phyloP scores from a whole-genome alignment of 2,888 invertebrate species.

The Amitus sp. region DNA sequence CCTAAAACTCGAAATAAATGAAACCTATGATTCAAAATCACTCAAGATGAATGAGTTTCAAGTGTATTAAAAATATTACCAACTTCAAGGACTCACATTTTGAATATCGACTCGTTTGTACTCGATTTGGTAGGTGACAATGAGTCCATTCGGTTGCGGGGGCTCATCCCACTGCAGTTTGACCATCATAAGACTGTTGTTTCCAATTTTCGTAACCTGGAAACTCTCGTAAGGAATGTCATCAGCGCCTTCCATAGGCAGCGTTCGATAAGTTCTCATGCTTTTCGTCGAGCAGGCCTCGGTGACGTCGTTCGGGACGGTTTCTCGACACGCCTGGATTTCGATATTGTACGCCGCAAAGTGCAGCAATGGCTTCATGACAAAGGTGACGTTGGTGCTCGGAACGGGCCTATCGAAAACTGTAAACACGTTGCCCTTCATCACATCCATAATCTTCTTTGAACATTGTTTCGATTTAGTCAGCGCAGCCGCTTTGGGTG shows the following conservation, averaged over 20 bases:
- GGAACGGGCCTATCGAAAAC: slow-evolving; percentile 49
- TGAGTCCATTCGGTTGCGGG: slow-evolving; percentile 84
- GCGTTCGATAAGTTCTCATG: slow-evolving; percentile 66
- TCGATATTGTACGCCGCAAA: slow-evolving; percentile 81
- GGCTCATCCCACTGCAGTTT: slow-evolving; percentile 86
- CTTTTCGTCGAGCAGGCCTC: slow-evolving; percentile 69
- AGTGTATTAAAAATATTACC: too few relatives aligned
- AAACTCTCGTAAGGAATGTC: slow-evolving; percentile 57
- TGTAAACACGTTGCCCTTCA: slow-evolving; percentile 31
- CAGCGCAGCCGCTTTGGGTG: neutral
- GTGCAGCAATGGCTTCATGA: slow-evolving; percentile 76
- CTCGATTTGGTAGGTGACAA: slow-evolving; percentile 85
- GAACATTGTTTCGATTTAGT: neutral
- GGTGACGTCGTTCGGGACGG: slow-evolving; percentile 65
- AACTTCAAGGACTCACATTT: slow-evolving; percentile 68
- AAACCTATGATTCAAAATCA: too few relatives aligned
- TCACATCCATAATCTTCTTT: neutral
- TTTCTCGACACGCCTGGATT: slow-evolving; percentile 81
- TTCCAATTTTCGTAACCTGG: slow-evolving; percentile 43
- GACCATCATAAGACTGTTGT: slow-evolving; percentile 69
- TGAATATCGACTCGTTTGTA: slow-evolving; percentile 76
- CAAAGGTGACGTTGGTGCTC: slow-evolving; percentile 60
- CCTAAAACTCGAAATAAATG: too few relatives aligned
- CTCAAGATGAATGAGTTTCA: too few relatives aligned
- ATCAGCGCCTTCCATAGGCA: slow-evolving; percentile 59